Percentiles rank a stretch among this genome's conserved stretches.
These are phyloP conservation scores for Morus bassanus DNA, from an alignment of 2,797 vertebrate species.

Conservation along the genomic window DNA sequence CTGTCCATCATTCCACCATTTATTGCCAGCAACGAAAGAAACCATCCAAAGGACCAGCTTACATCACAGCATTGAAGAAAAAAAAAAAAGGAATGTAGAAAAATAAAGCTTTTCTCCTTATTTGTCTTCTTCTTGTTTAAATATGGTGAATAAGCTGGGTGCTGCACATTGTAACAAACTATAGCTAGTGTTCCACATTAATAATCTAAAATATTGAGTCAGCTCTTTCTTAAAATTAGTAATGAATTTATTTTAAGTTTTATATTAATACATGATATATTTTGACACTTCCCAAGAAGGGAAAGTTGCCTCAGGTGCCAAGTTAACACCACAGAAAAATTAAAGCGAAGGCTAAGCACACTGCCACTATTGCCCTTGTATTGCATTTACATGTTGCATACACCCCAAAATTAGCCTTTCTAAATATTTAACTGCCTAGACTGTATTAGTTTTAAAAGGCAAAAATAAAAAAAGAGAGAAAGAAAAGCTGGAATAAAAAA, in stretches of 20 bases:
- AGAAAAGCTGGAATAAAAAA: background rate
- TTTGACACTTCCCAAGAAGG: background rate
- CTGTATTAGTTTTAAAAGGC: background rate
- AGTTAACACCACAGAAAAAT: background rate
- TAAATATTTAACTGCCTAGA: conserved; percentile 10
- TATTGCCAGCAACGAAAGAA: background rate
- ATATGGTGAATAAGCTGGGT: background rate
- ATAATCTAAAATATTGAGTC: background rate
- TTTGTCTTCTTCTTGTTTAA: background rate
- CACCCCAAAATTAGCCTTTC: background rate
- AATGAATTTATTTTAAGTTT: conserved; percentile 25
- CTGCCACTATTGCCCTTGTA: background rate
- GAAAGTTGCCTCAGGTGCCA: background rate
- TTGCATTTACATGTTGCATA: conserved; percentile 23
- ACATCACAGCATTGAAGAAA: background rate
- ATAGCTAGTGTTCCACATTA: background rate
- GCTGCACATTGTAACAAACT: background rate
- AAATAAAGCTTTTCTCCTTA: background rate
- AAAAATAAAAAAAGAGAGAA: background rate
- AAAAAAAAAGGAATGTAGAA: background rate
- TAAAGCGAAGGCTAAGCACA: conserved; percentile 3
- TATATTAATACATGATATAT: background rate
- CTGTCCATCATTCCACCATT: background rate
- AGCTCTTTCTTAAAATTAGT: background rate
- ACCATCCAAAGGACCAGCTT: background rate